phyloP scores from a whole-genome alignment of 2,113 vertebrate species.

The Cyanoramphus novaezelandiae region DNA sequence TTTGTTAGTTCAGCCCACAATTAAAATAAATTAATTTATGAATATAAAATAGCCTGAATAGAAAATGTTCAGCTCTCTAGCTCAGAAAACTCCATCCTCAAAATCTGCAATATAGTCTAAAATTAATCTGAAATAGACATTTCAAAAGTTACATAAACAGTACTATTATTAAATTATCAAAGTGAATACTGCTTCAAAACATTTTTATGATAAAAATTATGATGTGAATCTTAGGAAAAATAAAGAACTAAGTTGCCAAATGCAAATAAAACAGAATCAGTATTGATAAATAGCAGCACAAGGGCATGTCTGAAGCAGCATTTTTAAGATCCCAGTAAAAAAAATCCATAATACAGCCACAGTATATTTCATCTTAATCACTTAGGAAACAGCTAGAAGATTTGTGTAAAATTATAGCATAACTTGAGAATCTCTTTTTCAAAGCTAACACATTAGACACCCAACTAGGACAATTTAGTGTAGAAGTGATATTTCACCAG shows the following conservation, averaged over 20 bases:
- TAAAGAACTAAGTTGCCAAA: background rate
- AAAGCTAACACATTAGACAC: background rate
- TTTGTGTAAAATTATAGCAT: background rate
- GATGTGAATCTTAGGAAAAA: background rate
- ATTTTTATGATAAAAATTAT: background rate
- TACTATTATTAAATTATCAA: background rate
- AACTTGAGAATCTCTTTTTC: background rate
- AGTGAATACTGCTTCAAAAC: background rate
- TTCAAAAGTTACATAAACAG: background rate
- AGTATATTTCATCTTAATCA: slow-evolving; percentile 22
- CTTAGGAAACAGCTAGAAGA: background rate
- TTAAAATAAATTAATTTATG: background rate
- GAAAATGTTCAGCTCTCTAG: background rate
- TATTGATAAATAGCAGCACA: background rate
- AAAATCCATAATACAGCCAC: background rate
- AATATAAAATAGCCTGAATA: background rate
- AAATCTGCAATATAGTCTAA: background rate
- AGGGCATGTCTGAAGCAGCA: background rate
- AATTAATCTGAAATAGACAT: background rate
- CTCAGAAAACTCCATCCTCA: background rate
- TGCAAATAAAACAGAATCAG: background rate
- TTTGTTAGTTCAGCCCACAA: background rate
- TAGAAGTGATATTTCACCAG: background rate
- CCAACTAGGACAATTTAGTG: background rate
- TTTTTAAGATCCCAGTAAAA: background rate